Base-by-base conservation (phyloP, 2,888 invertebrate species). In the Rosalia funebris region DNA sequence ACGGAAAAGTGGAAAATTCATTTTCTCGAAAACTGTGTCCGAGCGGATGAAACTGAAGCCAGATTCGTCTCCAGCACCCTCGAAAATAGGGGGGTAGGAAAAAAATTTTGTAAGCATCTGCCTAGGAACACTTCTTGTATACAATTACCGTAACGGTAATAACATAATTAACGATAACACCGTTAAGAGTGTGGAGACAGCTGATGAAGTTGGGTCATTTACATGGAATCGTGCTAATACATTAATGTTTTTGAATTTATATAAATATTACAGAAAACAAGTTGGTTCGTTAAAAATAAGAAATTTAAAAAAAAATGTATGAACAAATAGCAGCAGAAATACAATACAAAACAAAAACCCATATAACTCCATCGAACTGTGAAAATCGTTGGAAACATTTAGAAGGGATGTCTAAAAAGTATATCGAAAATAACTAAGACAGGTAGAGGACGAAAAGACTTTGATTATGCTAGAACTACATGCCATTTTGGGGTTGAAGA, bases 361-460 rank as follows among this genome's bases (percentile, higher is more conserved):
- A 46, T 9, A 45, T 55, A 4, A 46, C 45, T 12, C 14, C 11
- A 15, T 7, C 47, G 1, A 15, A 56, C 19, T 48, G 34, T 15
- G 56, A 56, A 56, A 56, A 56, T 19, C 47, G 56, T 1, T 47
- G 56, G 47, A 56, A 48, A 37, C 20, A 36, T 15, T 48, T 56
- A 19, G 56, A 56, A 7, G 3, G 56, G 11, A 48, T 1, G 2
- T 47, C 47, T 14, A 47, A 56, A 16, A 47, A 37, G 19, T 48
- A 47, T 48, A 20, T 52, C 9, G 41, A 52, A 1, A 52, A 52
- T 41, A 52, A 52, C n/a, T n/a, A 39, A 52, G 20, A 52, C 41
- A 1, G 41, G 32, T n/a, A 1, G 11, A 9, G 53, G 53, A 15
- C 39, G 53, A 41, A 41, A 41, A 11, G 20, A 41, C 11, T 52